A percentile compares a stretch with the other conserved stretches of the same genome.
Evolutionary conservation across 2,797 vertebrate genomes (phyloP).

Genomic region (Rhynchotus rufescens): DNA sequence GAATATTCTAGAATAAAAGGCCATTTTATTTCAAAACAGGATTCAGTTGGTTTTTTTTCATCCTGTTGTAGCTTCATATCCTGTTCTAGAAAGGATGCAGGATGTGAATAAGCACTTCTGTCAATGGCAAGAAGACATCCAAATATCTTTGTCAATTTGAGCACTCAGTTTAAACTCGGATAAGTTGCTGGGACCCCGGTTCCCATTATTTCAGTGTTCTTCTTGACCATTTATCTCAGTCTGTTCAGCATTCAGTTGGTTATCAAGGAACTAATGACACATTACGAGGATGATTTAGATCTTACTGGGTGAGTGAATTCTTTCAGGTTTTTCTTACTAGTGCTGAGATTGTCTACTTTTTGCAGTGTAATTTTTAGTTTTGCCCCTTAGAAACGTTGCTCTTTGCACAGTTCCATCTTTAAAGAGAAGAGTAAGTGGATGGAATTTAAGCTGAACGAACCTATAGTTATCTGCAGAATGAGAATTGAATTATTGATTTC

Average conservation of each 20-base stretch:
- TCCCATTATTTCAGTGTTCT: background rate
- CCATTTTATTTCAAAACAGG: background rate
- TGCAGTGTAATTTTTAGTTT: background rate
- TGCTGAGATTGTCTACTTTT: background rate
- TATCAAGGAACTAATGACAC: background rate
- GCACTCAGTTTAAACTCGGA: background rate
- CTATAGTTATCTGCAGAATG: background rate
- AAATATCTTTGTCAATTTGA: background rate
- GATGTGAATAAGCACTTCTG: background rate
- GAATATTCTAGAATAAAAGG: background rate
- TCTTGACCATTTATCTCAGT: background rate
- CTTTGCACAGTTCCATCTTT: background rate
- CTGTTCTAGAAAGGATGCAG: background rate
- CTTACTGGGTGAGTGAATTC: background rate
- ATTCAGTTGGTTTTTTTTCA: background rate
- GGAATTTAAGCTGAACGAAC: background rate
- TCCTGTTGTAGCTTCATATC: background rate
- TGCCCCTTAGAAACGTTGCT: background rate
- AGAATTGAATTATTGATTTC: background rate
- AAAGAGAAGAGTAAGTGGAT: background rate
- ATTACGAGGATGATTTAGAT: background rate
- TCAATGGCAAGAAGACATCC: background rate
- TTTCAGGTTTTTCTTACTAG: background rate
- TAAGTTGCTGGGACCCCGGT: rapidly evolving
- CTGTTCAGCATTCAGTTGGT: background rate